Base-by-base conservation (phyloP, 1,140 invertebrate genomes). In the Drosophila serrata region DNA sequence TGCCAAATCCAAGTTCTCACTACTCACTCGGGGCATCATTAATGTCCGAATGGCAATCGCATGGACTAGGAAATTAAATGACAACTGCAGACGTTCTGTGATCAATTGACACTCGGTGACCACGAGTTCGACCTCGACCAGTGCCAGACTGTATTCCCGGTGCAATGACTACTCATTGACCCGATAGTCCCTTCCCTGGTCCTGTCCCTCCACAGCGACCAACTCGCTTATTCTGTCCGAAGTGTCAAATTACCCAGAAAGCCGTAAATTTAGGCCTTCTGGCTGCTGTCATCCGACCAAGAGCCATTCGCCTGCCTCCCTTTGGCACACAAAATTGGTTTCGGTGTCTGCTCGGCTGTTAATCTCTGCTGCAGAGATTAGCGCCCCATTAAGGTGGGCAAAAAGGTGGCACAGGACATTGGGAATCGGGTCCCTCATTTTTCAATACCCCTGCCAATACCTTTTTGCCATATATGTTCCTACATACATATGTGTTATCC, bases 171-270 rank as follows among this genome's bases (percentile, higher is more conserved):
- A 37, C 29, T 40, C 40, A 19, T 12, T 65, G 61, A 65, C 46
- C 63, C 33, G 24, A 13, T 15, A 6, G 48, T 24, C 9, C 27
- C 45, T 27, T 39, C 22, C 27, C 6, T n/a, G 22, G 0, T 45
- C 12, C 43, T 43, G n/a, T 37, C 43, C 7, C 59, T 43, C 60
- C n/a, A 19, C 8, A 6, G 19, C 19, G 19, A 7, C 17, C 31
- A 35, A 55, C 74, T 77, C 64, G 75, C 62, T 74, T 78, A 65
- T 62, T 76, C 62, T 79, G 82, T 65, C 84, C 79, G 39, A 77
- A 82, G 84, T 88, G 84, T 86, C 82, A 86, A 86, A 86, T 86
- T 86, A 86, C 82, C 84, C 82, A 86, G 82, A 86, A 86, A 87
- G 79, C 84, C 79, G 82, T 88, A 86, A 82, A 86, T 86, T 86